Percentiles rank a stretch among this genome's conserved stretches.
Conservation (phyloP, 2,888 invertebrate genomes). For the Cerastis rubricosa region DNA sequence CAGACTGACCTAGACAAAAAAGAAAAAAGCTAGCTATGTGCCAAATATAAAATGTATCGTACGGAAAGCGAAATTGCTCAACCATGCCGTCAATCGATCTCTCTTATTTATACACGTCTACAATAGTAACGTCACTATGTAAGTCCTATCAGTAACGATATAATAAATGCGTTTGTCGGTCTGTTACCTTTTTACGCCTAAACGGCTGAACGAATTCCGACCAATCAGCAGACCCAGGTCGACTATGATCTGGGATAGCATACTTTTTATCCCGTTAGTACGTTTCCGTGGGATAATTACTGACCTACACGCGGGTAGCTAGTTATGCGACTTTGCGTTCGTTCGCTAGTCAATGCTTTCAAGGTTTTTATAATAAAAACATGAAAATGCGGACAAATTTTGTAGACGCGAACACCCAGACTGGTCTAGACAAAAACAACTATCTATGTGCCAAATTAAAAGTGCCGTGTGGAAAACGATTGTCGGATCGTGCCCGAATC, state of each 20-base stretch:
- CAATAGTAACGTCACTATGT: not conserved
- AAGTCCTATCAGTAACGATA: not conserved
- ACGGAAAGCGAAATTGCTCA: not conserved
- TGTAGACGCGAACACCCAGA: not conserved
- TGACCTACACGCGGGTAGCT: not conserved
- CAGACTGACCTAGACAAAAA: not conserved
- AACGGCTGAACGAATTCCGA: not conserved
- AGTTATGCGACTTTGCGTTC: not conserved
- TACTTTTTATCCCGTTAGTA: not conserved
- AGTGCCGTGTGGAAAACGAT: not conserved
- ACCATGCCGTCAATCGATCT: not conserved
- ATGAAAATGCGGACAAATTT: not conserved
- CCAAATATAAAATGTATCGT: slow-evolving; percentile 1
- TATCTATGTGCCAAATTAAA: slow-evolving; percentile 16
- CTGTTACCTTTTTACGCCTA: not conserved
- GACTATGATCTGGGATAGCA: not conserved
- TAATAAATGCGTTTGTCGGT: not conserved
- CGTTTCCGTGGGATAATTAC: not conserved
- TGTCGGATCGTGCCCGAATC: not conserved
- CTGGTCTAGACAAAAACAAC: not conserved
- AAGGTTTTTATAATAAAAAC: not conserved
- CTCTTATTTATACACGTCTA: not conserved
- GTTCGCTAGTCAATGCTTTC: not conserved
- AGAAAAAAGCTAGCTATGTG: not conserved
- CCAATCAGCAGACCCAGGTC: not conserved